Conservation (phyloP, 35 echinoderm and acorn worm species). For the Eucidaris tribuloides region DNA sequence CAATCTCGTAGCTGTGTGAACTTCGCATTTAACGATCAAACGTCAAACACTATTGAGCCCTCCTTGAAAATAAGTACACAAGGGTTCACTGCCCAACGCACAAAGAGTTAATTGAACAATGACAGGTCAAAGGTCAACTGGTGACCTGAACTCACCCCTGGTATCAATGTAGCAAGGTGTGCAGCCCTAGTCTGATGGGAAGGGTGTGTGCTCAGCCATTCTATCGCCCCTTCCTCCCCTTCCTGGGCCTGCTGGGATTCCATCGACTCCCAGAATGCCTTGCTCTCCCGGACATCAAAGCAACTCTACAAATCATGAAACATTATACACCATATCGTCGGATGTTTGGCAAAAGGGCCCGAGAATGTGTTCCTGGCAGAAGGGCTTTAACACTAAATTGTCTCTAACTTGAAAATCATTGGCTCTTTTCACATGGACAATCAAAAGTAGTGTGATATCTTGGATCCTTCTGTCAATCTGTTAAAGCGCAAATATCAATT, state of each 20-base stretch:
- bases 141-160: constrained; percentile 5
- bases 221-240: constrained; percentile 39
- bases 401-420: background rate
- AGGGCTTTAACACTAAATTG: background rate
- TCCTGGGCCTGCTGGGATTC: constrained; percentile 23
- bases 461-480: background rate
- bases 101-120: background rate
- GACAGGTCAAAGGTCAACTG: background rate
- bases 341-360: no score
- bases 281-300: constrained; percentile 91
- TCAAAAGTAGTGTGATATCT: background rate
- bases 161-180: constrained; percentile 59
- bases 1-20: background rate
- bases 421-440: background rate
- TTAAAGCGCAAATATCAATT: background rate
- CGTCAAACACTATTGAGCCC: background rate
- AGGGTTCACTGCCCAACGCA: background rate
- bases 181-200: constrained; percentile 80
- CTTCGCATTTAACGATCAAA: background rate
- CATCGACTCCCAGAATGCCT: constrained; percentile 87
- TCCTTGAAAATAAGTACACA: background rate
- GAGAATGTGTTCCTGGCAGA: no score
- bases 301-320: constrained; percentile 50
- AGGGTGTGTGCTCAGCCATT: constrained; percentile 85
- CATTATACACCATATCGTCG: background rate